Evolutionary conservation across 2,888 invertebrate species (phyloP).

Genomic region (Tortrix viridana): DNA sequence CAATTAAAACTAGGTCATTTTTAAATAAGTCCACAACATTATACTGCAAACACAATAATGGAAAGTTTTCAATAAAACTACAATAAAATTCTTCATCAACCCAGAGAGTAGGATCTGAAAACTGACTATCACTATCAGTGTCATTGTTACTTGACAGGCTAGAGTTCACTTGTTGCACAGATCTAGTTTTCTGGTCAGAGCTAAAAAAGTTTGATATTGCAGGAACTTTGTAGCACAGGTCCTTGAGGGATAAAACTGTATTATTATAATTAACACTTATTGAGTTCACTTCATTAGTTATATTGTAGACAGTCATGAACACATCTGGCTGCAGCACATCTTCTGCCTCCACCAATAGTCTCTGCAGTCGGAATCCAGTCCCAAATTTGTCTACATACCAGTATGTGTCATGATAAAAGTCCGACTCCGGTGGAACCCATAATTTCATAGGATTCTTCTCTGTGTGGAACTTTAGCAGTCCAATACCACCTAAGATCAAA

Average conservation of each 20-base stretch:
- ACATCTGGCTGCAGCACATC: constrained; percentile 87
- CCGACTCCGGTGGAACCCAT: constrained; percentile 90
- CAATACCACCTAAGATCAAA: constrained; percentile 84
- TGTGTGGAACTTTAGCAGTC: constrained; percentile 86
- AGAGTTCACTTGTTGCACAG: constrained; percentile 48
- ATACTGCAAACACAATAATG: constrained; percentile 84
- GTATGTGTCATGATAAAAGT: constrained; percentile 87
- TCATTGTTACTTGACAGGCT: constrained; percentile 31
- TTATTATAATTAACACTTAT: constrained; percentile 59
- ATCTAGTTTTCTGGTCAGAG: constrained; percentile 54
- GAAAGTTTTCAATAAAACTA: constrained; percentile 84
- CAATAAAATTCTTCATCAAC: constrained; percentile 86
- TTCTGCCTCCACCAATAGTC: constrained; percentile 85
- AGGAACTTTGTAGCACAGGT: constrained; percentile 77
- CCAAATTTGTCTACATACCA: constrained; percentile 89
- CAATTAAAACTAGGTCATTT: constrained; percentile 81
- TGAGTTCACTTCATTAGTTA: constrained; percentile 78
- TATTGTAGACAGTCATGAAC: constrained; percentile 78
- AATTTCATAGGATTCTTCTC: constrained; percentile 90
- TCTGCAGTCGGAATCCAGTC: constrained; percentile 85
- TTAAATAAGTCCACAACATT: constrained; percentile 90
- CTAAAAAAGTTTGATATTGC: constrained; percentile 66
- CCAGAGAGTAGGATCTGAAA: constrained; percentile 84
- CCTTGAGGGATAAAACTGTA: constrained; percentile 55
- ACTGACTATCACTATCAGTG: constrained; percentile 54